Percentiles rank a stretch among this genome's conserved stretches.
Conservation (phyloP, 2,113 vertebrate genomes). For the Dasyornis broadbenti region DNA sequence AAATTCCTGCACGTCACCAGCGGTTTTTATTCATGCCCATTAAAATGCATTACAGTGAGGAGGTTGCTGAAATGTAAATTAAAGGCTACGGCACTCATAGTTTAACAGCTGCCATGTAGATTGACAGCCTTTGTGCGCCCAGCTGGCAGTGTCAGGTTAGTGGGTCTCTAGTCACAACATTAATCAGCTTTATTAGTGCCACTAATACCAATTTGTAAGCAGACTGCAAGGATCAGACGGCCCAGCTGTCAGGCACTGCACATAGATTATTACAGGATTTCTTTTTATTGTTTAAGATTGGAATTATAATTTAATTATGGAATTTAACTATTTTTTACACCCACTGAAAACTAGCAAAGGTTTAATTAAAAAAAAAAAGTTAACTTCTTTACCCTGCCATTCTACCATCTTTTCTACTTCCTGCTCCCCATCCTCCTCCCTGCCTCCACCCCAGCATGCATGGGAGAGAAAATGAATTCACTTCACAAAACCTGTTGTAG, state of each 20-base stretch:
- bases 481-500: slow-evolving; percentile 62
- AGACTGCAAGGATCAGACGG: slow-evolving; percentile 90
- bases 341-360: slow-evolving; percentile 9
- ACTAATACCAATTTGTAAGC: slow-evolving; percentile 92
- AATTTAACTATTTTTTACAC: slow-evolving; percentile 72
- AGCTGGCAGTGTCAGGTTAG: slow-evolving; percentile 84
- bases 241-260: slow-evolving; percentile 87
- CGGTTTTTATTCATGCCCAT: slow-evolving; percentile 18
- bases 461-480: slow-evolving; percentile 49
- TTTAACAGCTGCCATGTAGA: slow-evolving; percentile 75
- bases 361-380: not conserved
- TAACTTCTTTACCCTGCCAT: not conserved
- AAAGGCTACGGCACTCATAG: slow-evolving; percentile 34
- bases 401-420: not conserved
- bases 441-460: not conserved
- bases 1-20: slow-evolving; percentile 58
- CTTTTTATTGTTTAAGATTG: slow-evolving; percentile 75
- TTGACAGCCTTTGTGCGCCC: slow-evolving; percentile 72
- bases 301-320: slow-evolving; percentile 78
- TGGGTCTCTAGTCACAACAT: slow-evolving; percentile 84
- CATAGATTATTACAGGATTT: slow-evolving; percentile 74
- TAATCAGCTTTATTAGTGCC: slow-evolving; percentile 95
- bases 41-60: slow-evolving; percentile 41
- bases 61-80: slow-evolving; percentile 58
- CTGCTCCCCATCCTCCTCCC: not conserved